These are phyloP conservation scores for Ptychodera flava DNA, from an alignment of 35 echinoderm and acorn worm genomes.

Conservation along the genomic window DNA sequence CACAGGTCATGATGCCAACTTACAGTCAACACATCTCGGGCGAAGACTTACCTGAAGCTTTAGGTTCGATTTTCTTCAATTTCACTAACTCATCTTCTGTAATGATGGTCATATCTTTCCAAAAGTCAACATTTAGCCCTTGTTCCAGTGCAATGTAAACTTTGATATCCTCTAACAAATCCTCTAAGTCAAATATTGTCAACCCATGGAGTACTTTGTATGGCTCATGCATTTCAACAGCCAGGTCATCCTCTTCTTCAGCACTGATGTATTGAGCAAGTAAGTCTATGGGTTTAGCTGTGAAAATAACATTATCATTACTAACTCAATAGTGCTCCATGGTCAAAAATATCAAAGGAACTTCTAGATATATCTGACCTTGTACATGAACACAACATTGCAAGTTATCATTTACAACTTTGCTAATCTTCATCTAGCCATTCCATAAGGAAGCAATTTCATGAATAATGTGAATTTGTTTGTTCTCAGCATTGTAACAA, in stretches of 20 bases:
- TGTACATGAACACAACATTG: neutral
- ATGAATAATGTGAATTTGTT: no score
- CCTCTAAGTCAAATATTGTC: slow-evolving; percentile 78
- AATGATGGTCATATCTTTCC: slow-evolving; percentile 94
- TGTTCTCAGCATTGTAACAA: no score
- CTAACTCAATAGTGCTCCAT: neutral
- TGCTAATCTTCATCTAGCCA: no score
- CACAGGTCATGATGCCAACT: no score
- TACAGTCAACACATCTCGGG: no score
- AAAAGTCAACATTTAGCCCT: slow-evolving; percentile 80
- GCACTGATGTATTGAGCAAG: slow-evolving; percentile 83
- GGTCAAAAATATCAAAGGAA: neutral
- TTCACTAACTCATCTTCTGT: slow-evolving; percentile 92
- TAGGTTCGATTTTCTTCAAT: slow-evolving; percentile 85
- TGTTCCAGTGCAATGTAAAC: slow-evolving; percentile 87
- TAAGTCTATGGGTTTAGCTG: slow-evolving; percentile 94
- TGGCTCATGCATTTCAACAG: slow-evolving; percentile 93
- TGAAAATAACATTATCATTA: neutral
- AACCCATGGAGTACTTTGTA: slow-evolving; percentile 89
- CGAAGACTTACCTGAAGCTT: slow-evolving; percentile 59
- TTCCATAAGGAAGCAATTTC: no score
- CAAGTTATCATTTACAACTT: no score
- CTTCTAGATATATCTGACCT: no score
- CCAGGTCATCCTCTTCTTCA: slow-evolving; percentile 70
- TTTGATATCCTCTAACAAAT: slow-evolving; percentile 92